phyloP scores from a whole-genome alignment of 2,797 vertebrate species.

The Acanthurus tractus region DNA sequence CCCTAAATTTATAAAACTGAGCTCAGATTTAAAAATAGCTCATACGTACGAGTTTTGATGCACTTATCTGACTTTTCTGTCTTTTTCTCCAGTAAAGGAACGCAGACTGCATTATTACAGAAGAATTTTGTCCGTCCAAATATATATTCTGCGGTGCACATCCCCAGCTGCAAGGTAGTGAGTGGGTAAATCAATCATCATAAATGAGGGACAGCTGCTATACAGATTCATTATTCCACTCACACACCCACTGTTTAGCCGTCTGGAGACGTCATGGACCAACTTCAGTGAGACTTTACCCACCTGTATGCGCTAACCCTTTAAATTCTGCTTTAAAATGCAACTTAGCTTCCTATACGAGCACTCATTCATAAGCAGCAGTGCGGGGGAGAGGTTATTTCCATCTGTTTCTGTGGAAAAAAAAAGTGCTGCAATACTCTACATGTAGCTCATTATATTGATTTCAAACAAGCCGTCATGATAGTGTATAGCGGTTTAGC shows the following conservation, averaged over 20 bases:
- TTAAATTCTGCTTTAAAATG: conserved; percentile 14
- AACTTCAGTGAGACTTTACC: conserved; percentile 33
- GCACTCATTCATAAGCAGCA: conserved; percentile 20
- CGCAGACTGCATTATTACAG: background rate
- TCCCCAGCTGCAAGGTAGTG: conserved; percentile 14
- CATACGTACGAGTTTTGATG: background rate
- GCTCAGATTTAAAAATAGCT: background rate
- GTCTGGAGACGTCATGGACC: conserved; percentile 25
- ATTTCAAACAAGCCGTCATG: conserved; percentile 63
- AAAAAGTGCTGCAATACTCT: conserved; percentile 26
- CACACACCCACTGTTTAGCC: conserved; percentile 42
- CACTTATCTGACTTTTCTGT: background rate
- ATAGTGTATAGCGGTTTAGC: conserved; percentile 37
- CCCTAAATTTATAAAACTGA: too few relatives aligned
- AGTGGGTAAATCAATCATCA: conserved; percentile 43
- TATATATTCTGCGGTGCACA: conserved; percentile 17
- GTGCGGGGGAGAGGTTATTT: conserved; percentile 1
- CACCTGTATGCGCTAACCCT: background rate
- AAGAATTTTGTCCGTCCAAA: background rate
- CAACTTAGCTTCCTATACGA: background rate
- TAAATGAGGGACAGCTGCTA: conserved; percentile 50
- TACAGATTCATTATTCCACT: conserved; percentile 48
- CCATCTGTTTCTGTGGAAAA: conserved; percentile 32
- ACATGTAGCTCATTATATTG: conserved; percentile 55
- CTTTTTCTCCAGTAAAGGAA: background rate